Evolutionary conservation across 2,797 vertebrate species (phyloP).

Genomic region (Lateolabrax maculatus): DNA sequence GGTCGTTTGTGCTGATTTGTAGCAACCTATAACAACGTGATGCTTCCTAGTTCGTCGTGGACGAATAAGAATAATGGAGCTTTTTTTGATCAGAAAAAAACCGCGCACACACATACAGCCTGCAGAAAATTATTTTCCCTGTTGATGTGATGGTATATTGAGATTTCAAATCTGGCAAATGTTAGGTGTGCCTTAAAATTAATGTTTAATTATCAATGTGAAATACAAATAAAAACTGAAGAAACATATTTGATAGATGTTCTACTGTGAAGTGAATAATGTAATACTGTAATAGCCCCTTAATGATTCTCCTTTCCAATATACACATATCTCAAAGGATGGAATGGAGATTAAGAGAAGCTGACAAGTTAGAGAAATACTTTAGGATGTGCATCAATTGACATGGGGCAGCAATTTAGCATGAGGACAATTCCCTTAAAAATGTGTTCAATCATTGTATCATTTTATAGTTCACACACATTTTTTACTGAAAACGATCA

Average conservation of each 20-base stretch:
- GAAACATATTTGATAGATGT: background rate
- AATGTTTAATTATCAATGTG: conserved; percentile 30
- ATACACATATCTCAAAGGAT: conserved; percentile 5
- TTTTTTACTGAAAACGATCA: background rate
- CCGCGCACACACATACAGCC: conserved; percentile 1
- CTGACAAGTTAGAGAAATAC: background rate
- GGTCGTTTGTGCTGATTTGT: conserved; percentile 60
- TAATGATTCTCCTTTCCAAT: conserved; percentile 11
- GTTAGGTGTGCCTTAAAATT: background rate
- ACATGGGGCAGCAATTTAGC: background rate
- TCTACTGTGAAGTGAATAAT: background rate
- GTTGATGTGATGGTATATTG: conserved; percentile 2
- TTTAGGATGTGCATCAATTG: conserved; percentile 10
- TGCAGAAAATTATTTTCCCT: conserved; percentile 31
- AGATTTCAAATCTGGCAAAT: conserved; percentile 23
- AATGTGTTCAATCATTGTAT: conserved; percentile 3
- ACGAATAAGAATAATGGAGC: conserved; percentile 24
- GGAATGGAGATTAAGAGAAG: background rate
- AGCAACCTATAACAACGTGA: conserved; percentile 39
- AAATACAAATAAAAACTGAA: conserved; percentile 1
- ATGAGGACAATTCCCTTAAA: background rate
- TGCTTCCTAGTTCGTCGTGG: conserved; percentile 28
- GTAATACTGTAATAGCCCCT: background rate
- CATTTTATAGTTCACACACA: conserved; percentile 36
- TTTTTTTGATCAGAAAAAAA: conserved; percentile 51